phyloP scores from a whole-genome alignment of 2,113 vertebrate genomes.

The Elanus axillaris region DNA sequence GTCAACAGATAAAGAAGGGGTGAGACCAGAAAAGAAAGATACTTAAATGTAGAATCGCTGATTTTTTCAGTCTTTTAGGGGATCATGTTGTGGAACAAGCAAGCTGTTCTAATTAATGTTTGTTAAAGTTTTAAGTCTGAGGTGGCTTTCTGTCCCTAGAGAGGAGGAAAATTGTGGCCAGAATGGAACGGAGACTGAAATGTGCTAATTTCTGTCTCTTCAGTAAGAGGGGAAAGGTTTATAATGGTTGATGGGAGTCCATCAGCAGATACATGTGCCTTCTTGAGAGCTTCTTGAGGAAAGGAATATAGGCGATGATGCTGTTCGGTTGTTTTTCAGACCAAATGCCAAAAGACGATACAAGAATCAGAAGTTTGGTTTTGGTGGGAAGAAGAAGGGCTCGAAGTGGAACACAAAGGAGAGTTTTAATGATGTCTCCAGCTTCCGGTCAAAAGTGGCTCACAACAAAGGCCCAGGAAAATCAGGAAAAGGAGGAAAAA shows the following conservation, averaged over 20 bases:
- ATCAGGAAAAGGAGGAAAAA: slow-evolving; percentile 71
- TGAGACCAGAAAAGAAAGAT: slow-evolving; percentile 5
- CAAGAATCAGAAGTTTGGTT: slow-evolving; percentile 96
- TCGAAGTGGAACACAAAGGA: slow-evolving; percentile 96
- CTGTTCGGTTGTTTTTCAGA: slow-evolving; percentile 58
- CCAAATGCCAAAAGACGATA: slow-evolving; percentile 87
- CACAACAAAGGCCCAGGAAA: slow-evolving; percentile 76
- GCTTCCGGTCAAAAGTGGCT: slow-evolving; percentile 83
- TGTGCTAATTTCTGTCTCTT: not conserved
- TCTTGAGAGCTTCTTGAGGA: not conserved
- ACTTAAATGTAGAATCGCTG: not conserved
- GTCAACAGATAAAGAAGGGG: slow-evolving; percentile 65
- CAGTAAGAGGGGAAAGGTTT: not conserved
- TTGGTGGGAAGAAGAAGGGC: slow-evolving; percentile 94
- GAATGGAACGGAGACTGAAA: not conserved
- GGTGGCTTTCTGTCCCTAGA: not conserved
- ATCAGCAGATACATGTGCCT: not conserved
- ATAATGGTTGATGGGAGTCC: not conserved
- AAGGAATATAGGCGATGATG: not conserved
- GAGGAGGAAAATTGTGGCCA: not conserved
- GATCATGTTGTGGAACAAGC: not conserved
- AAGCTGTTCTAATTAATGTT: not conserved
- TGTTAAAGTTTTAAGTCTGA: not conserved
- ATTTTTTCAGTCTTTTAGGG: not conserved
- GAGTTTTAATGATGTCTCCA: slow-evolving; percentile 87